phyloP scores from a whole-genome alignment of 1,140 invertebrate species.

The Anagrus nilaparvatae region DNA sequence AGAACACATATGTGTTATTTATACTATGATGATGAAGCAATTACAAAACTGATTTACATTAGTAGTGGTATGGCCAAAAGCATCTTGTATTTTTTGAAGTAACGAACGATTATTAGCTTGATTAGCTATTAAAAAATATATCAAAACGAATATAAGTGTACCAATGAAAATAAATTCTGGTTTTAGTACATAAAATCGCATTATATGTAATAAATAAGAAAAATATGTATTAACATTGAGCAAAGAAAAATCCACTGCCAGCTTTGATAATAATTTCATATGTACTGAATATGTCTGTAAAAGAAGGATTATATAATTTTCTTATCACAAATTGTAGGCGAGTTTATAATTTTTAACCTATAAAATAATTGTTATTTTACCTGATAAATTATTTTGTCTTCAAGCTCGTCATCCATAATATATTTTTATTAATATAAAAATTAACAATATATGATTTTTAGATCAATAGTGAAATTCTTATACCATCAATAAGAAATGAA shows the following conservation, averaged over 20 bases:
- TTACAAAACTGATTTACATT: conserved; percentile 31
- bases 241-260: conserved; percentile 57
- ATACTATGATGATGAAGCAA: neutral
- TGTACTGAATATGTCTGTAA: conserved; percentile 62
- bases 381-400: conserved; percentile 75
- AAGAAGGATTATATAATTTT: conserved; percentile 1
- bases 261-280: conserved; percentile 70
- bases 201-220: conserved; percentile 59
- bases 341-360: neutral
- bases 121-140: conserved; percentile 67
- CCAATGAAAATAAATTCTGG: conserved; percentile 62
- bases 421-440: no score
- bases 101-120: conserved; percentile 68
- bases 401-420: conserved; percentile 78
- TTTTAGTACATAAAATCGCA: conserved; percentile 62
- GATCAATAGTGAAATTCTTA: no score
- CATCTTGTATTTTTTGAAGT: conserved; percentile 59
- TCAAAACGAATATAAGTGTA: conserved; percentile 53
- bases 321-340: neutral
- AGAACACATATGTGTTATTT: neutral
- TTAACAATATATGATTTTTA: no score
- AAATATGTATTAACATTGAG: conserved; percentile 43
- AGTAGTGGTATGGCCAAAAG: conserved; percentile 48
- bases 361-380: conserved; percentile 19
- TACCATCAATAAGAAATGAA: no score